Percentiles rank a stretch among this genome's conserved stretches.
phyloP scores from a whole-genome alignment of 2,888 invertebrate genomes.

The Neoscelio sp. region DNA sequence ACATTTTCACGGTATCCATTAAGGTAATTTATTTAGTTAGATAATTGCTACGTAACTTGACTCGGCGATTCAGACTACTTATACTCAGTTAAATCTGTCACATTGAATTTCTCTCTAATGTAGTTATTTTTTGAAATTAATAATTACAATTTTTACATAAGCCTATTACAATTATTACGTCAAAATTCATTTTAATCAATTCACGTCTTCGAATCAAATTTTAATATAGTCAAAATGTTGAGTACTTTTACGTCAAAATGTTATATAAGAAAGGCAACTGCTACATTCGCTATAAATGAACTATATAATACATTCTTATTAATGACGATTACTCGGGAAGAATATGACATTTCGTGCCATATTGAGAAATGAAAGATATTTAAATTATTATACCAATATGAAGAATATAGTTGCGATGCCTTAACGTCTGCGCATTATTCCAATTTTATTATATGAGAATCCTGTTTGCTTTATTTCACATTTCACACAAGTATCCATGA shows the following conservation, averaged over 20 bases:
- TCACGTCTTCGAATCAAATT: too few species aligned
- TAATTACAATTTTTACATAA: neutral
- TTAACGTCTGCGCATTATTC: neutral
- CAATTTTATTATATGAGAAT: conserved; percentile 30
- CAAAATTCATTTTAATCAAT: too few species aligned
- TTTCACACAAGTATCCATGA: neutral
- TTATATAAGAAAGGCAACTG: neutral
- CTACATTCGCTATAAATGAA: neutral
- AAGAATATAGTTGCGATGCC: conserved; percentile 1
- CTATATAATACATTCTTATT: neutral
- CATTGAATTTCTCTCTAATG: conserved; percentile 7
- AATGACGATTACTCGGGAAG: neutral
- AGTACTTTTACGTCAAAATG: too few species aligned
- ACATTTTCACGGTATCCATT: conserved; percentile 1
- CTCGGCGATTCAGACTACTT: conserved; percentile 8
- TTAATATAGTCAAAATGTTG: too few species aligned
- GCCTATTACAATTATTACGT: too few species aligned
- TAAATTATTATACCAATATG: conserved; percentile 3
- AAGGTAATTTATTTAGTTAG: conserved; percentile 30
- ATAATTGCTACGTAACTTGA: conserved; percentile 35
- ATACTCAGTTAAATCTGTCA: neutral
- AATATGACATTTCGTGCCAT: conserved; percentile 1
- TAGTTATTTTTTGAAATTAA: neutral
- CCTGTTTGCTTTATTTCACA: conserved; percentile 2
- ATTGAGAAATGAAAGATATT: conserved; percentile 3